Evolutionary conservation across 2,797 vertebrate genomes (phyloP), one percentile per base, ranked within the genome.

Genomic region (Cyprinella venusta): DNA sequence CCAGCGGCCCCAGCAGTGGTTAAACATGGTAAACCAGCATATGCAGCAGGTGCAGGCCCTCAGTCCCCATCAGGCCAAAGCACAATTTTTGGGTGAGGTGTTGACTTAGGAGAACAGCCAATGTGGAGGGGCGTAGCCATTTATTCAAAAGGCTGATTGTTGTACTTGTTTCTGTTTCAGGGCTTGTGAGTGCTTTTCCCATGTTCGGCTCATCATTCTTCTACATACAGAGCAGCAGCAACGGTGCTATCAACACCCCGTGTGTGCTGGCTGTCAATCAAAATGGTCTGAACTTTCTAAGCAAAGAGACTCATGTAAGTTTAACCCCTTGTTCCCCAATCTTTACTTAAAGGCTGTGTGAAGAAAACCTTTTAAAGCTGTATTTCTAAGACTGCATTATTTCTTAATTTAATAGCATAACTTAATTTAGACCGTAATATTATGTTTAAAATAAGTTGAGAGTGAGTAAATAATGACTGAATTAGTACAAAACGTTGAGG

Each of bases 201-300:
- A 96, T 97, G 97, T 99, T 99, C 0, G 98, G 98, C 45, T 99
- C 97, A 0, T 96, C 98, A 63, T 99, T 99, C 94, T 99, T 99
- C 95, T 97, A 97, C 94, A 94, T 99, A 90, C 97, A 97, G 91
- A 99, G 97, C 91, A 97, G 96, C 81, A 97, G 97, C 91, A 96
- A 95, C 33, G 87, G 90, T 0, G 88, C 95, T 10, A 94, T 99
- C 8, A 88, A 94, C 0, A 95, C 97, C 0, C 98, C 98, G 0
- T 99, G 97, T 88, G 94, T 99, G 91, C 93, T 99, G 87, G 97
- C 97, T 0, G 92, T 99, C 86, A 99, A 98, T 91, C 96, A 98
- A 86, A 98, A 98, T 0, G 98, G 98, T 79, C 95, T 99, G 77
- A 96, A 96, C 92, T 98, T 99, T 89, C 95, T 99, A 54, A 95